Base-by-base conservation (phyloP, 1,140 invertebrate genomes). In the Tetragonula clypearis region DNA sequence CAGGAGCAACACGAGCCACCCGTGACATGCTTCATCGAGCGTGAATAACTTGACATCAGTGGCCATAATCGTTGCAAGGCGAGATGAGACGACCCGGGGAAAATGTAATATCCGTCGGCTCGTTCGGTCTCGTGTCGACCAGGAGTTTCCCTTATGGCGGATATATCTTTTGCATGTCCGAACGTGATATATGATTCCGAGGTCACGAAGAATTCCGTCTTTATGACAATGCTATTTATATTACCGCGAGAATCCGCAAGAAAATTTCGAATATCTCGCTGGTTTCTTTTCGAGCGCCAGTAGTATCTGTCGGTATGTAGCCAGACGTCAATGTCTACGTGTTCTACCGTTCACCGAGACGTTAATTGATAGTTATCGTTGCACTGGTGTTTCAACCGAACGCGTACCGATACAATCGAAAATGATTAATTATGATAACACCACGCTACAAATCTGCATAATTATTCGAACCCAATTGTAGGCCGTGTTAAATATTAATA, bases 1-100 rank as follows among this genome's bases (percentile, higher is more conserved):
- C 79, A 82, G 49, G 66, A 82, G 79, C 55, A 60, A 71, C 66
- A 71, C 53, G 49, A 41, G 60, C 19, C 14, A 58, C 12, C 30
- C 72, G 58, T 23, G 65, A 68, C 49, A 77, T 58, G 87, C 87
- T 89, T 74, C 84, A 60, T 55, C 84, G 79, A 89, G 87, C 84
- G 76, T 86, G 71, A 89, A 82, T 82, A 88, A 88, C 73, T 78
- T 74, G 87, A 84, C 86, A 88, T 88, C 86, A 79, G 87, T 69
- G 49, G 65, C 83, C 82, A 76, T 89, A 89, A 89, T 88, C 88
- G 87, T 66, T 55, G 65, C 87, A 86, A 86, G 84, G 69, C 68
- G 69, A 80, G 79, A 84, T 81, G 79, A 88, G 49, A 83, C 84
- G 76, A 86, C 68, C 87, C 72, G 66, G 65, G 81, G 88, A 86